phyloP scores from a whole-genome alignment of 2,888 invertebrate genomes.

The Nephrotoma guestfalica region DNA sequence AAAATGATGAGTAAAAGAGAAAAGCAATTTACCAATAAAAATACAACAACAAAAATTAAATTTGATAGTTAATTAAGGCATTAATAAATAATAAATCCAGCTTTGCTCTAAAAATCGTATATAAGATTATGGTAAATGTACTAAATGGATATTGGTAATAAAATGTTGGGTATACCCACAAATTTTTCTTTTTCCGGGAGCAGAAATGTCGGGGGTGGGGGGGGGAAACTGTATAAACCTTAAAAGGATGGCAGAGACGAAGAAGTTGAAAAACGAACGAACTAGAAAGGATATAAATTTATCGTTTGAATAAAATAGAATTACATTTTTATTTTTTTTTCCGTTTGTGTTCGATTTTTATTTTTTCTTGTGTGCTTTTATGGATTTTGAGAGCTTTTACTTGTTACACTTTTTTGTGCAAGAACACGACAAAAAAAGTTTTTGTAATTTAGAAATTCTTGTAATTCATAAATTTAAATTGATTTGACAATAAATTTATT shows the following conservation, averaged over 20 bases:
- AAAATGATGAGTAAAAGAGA: background rate
- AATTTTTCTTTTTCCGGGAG: background rate
- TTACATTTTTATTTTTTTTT: background rate
- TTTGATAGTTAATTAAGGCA: background rate
- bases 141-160: background rate
- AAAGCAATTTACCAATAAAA: background rate
- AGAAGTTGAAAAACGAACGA: background rate
- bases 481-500: background rate
- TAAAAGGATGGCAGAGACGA: background rate
- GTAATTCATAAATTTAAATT: background rate
- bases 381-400: background rate
- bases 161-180: background rate
- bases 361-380: background rate
- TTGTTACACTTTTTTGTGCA: background rate
- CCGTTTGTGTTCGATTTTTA: background rate
- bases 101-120: background rate
- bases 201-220: background rate
- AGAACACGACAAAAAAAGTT: background rate
- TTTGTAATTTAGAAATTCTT: background rate
- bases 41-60: background rate
- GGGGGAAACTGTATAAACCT: background rate
- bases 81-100: background rate
- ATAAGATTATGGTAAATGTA: background rate
- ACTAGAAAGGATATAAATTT: background rate
- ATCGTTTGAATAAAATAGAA: background rate